Base-by-base conservation (phyloP, 2,113 vertebrate species). In the Taurulus bubalis region DNA sequence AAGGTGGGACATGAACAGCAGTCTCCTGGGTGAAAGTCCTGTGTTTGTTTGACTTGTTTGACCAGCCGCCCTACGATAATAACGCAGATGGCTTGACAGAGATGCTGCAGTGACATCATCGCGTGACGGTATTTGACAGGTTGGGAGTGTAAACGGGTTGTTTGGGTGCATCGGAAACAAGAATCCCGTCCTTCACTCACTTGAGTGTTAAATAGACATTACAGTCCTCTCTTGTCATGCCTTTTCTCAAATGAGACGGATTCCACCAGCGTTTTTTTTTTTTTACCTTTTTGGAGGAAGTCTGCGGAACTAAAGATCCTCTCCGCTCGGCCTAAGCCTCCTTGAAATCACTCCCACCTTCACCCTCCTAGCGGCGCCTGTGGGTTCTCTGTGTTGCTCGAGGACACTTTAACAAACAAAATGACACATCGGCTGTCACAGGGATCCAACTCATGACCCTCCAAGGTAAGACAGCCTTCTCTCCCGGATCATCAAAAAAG, bases 311-410 rank as follows among this genome's bases (percentile, higher is more conserved):
- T 81, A 63, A 72, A 85, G 86, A 81, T 88, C 71, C 77, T 58
- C 68, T 80, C 81, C 78, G 73, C 74, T 77, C 24, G 14, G 30
- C 30, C 20, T 75, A 20, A 88, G 62, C 79, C 77, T 65, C 71
- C 51, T 71, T 80, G 1, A 87, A 79, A 85, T 62, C 77, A 73
- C 83, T 82, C 80, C 75, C 71, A 87, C 76, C 73, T 83, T 71
- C 68, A 11, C 51, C 60, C 62, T 2, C 5, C 24, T 8, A 15
- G 18, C 18, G 69, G 32, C 12, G 63, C 53, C 64, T 38, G 53
- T 47, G 64, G 69, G 68, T 65, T 76, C 55, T 14, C 82, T 1
- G 56, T 64, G 62, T 40, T 45, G 78, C 84, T 78, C 9, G 22
- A 56, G 71, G 78, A 75, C 80, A 59, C 45, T 34, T 71, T 73